phyloP scores from a whole-genome alignment of 1,140 invertebrate species.

The Daktulosphaira vitifoliae region DNA sequence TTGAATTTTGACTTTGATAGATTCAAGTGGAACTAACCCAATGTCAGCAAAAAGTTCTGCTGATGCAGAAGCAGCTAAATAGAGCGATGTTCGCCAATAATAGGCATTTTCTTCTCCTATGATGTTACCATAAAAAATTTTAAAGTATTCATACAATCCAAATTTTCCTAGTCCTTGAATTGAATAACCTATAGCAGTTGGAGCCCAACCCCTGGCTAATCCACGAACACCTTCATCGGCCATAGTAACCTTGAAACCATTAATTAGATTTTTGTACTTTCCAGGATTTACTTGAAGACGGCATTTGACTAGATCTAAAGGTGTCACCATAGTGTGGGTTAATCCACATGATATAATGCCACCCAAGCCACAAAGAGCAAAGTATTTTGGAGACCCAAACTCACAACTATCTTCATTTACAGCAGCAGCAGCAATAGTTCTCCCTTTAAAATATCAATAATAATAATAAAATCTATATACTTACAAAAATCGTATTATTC shows the following conservation, averaged over 20 bases:
- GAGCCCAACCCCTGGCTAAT: slow-evolving; percentile 72
- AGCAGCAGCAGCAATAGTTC: slow-evolving; percentile 46
- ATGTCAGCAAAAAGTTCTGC: slow-evolving; percentile 78
- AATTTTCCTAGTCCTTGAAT: slow-evolving; percentile 60
- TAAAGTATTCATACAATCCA: slow-evolving; percentile 77
- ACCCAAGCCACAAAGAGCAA: slow-evolving; percentile 63
- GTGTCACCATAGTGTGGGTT: slow-evolving; percentile 63
- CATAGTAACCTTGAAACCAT: slow-evolving; percentile 57
- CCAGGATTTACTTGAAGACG: slow-evolving; percentile 63
- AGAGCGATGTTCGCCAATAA: slow-evolving; percentile 64
- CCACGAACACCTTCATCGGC: slow-evolving; percentile 61
- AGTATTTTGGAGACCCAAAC: slow-evolving; percentile 63
- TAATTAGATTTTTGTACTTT: slow-evolving; percentile 62
- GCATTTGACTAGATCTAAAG: slow-evolving; percentile 70
- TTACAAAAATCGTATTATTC: neutral
- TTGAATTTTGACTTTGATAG: slow-evolving; percentile 63
- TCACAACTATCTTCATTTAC: slow-evolving; percentile 48
- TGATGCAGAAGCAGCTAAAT: slow-evolving; percentile 71
- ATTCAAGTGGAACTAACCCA: slow-evolving; percentile 71
- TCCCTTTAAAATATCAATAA: slow-evolving; percentile 2
- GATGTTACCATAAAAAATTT: slow-evolving; percentile 58
- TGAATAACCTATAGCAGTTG: slow-evolving; percentile 72
- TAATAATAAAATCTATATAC: neutral
- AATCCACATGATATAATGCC: slow-evolving; percentile 71
- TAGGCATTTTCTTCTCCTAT: slow-evolving; percentile 69